These are phyloP conservation scores for Microcebus ravelobensis DNA, from an alignment of 2,113 vertebrate genomes.

Conservation along the genomic window DNA sequence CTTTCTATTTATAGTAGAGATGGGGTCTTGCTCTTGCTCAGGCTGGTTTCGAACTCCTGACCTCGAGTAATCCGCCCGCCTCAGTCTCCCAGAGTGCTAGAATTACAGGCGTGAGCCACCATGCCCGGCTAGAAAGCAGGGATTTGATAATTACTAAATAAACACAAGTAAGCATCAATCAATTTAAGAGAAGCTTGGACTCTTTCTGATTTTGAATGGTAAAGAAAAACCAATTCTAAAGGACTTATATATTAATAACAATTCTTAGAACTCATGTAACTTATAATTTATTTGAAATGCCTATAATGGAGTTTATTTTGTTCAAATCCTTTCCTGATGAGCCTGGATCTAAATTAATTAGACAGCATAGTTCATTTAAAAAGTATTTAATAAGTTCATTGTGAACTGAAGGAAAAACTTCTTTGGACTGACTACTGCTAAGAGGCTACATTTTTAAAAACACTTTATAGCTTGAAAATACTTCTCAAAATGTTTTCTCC, in stretches of 20 bases:
- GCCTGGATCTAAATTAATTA: slow-evolving; percentile 23
- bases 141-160: neutral
- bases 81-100: no score
- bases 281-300: slow-evolving; percentile 9
- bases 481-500: slow-evolving; percentile 49
- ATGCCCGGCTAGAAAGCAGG: neutral
- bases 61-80: no score
- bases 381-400: neutral
- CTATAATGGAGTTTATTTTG: slow-evolving; percentile 8
- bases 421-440: neutral
- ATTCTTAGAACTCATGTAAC: slow-evolving; percentile 25
- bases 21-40: no score
- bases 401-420: slow-evolving; percentile 20
- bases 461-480: neutral
- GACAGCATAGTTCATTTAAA: neutral
- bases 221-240: neutral
- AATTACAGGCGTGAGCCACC: no score
- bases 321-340: slow-evolving; percentile 24
- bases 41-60: no score
- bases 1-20: no score
- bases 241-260: neutral
- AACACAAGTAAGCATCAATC: neutral
- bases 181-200: neutral
- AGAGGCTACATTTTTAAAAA: neutral
- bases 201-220: neutral